phyloP scores from a whole-genome alignment of 2,113 vertebrate species.

The Antigone vipio region DNA sequence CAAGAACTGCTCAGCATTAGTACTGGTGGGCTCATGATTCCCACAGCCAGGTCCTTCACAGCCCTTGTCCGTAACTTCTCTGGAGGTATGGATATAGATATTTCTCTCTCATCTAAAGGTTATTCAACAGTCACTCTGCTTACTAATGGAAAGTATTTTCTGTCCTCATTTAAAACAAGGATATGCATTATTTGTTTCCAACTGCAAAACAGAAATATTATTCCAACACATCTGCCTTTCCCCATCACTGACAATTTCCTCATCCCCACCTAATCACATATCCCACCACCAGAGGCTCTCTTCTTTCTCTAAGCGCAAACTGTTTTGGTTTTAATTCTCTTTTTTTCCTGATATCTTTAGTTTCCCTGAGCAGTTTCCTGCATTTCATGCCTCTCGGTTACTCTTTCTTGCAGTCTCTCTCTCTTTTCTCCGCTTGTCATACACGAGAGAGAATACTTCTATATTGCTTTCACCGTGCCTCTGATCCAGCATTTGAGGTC shows the following conservation, averaged over 20 bases:
- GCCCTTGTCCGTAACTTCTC: background rate
- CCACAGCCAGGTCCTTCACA: background rate
- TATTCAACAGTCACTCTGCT: background rate
- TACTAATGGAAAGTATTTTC: background rate
- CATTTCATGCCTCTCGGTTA: background rate
- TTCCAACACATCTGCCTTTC: accelerated
- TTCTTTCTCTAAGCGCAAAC: background rate
- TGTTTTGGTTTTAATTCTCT: background rate
- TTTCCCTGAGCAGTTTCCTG: background rate
- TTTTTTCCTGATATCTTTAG: background rate
- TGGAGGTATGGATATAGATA: background rate
- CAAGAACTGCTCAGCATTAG: background rate
- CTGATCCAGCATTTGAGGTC: background rate
- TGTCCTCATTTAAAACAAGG: background rate
- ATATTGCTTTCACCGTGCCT: background rate
- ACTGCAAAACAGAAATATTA: background rate
- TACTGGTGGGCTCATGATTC: accelerated
- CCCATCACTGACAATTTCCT: background rate
- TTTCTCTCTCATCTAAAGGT: background rate
- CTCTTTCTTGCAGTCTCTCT: background rate
- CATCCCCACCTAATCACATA: background rate
- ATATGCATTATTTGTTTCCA: background rate
- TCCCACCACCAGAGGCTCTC: background rate
- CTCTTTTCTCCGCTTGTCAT: background rate
- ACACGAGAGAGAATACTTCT: background rate